Base-by-base conservation (phyloP, 2,113 vertebrate genomes). In the Callionymus lyra region DNA sequence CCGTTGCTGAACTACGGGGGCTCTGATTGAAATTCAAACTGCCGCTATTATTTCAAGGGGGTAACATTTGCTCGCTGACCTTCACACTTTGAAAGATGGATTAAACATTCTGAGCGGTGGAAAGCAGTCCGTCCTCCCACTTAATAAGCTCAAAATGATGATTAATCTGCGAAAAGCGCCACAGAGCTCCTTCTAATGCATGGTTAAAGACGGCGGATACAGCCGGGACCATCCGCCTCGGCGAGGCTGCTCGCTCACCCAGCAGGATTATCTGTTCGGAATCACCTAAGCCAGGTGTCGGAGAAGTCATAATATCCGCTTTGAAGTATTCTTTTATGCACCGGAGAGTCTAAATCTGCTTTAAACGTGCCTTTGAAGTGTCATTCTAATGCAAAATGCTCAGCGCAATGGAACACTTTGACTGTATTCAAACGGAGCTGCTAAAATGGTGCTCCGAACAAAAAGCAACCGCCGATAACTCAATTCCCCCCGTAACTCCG, bases 71-170 rank as follows among this genome's bases (percentile, higher is more conserved):
- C 61, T 80, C 68, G 35, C 44, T 84, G 85, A 85, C 84, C 82
- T 87, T 87, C 82, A 83, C 75, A 75, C 79, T 68, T 61, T 66
- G 65, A 76, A 70, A 83, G 74, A 72, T 82, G 80, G 80, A 85
- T 87, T 83, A 82, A 74, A 80, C 51, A 49, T 80, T 80, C 61
- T 61, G 61, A 76, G 51, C 68, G 53, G 68, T 52, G 56, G 54
- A 72, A 76, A 74, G 70, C 63, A 66, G 63, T 74, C 69, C 70
- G 69, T 81, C 78, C 77, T 79, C 79, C 77, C 63, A 67, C 72
- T 79, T 81, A 83, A 85, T 83, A 77, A 77, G 73, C 75, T 81
- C 58, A 71, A 82, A 84, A 86, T 72, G 61, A 82, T 80, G 82
- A 87, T 85, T 85, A 76, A 87, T 85, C 74, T 82, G 70, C 42